These are phyloP conservation scores for Hydriomena furcata DNA, from an alignment of 2,888 invertebrate species.

Conservation along the genomic window DNA sequence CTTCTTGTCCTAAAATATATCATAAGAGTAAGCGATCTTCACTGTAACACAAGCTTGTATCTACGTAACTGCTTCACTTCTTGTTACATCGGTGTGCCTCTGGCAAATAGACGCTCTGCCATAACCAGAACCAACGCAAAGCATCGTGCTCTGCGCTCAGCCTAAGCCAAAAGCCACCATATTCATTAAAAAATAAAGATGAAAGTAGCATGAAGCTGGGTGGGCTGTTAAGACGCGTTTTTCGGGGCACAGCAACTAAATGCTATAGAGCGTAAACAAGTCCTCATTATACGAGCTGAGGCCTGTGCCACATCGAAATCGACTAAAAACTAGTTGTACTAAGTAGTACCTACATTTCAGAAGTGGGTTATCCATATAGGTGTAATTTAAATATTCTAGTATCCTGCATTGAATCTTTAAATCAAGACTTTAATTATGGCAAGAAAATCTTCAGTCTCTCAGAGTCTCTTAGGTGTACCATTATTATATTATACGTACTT, in stretches of 20 bases:
- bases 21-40: too few species aligned
- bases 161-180: not conserved
- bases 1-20: too few species aligned
- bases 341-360: too few species aligned
- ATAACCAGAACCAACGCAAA: not conserved
- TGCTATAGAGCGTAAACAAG: slow-evolving; percentile 3
- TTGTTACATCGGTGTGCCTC: slow-evolving; percentile 3
- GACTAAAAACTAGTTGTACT: not conserved
- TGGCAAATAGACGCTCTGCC: slow-evolving; percentile 3
- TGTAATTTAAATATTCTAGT: too few species aligned
- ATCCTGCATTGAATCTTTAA: too few species aligned
- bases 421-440: too few species aligned
- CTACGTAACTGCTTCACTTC: not conserved
- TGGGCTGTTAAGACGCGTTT: not conserved
- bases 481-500: too few species aligned
- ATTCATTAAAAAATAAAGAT: not conserved
- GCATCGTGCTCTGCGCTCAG: not conserved
- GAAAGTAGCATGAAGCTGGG: not conserved
- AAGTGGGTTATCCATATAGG: too few species aligned
- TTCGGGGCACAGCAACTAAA: not conserved
- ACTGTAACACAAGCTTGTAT: not conserved
- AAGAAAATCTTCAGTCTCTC: too few species aligned
- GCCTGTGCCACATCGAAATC: not conserved
- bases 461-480: too few species aligned
- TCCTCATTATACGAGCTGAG: not conserved